A percentile compares a stretch with the other conserved stretches of the same genome.
These are phyloP conservation scores for Apeira syringaria DNA, from an alignment of 2,888 invertebrate species.

Conservation along the genomic window DNA sequence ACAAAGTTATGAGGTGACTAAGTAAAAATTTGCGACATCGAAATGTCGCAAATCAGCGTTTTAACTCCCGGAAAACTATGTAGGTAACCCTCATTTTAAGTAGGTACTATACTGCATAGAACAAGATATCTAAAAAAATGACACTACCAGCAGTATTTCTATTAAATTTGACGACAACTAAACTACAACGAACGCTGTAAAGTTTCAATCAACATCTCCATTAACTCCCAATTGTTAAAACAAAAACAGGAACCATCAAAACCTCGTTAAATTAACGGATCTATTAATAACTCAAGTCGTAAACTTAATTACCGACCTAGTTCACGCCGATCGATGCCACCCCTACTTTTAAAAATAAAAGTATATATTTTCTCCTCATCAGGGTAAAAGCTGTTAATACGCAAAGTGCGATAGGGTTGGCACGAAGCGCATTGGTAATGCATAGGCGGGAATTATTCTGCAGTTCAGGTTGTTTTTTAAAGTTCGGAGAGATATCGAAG, in stretches of 20 bases:
- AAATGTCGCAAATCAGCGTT: no score
- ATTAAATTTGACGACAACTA: no score
- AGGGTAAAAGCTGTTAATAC: conserved; percentile 28
- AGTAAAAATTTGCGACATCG: no score
- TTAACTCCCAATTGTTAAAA: not conserved
- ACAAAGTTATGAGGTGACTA: no score
- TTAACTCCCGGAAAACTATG: no score
- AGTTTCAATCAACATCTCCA: no score
- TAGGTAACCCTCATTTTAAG: no score
- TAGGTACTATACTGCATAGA: no score
- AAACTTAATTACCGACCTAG: conserved; percentile 16
- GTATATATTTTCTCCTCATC: conserved; percentile 26
- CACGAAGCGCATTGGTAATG: conserved; percentile 17
- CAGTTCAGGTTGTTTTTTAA: not conserved
- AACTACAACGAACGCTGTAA: no score
- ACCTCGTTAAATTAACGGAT: conserved; percentile 1
- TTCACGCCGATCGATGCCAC: conserved; percentile 7
- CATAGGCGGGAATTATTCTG: conserved; percentile 4
- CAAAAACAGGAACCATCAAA: conserved; percentile 2
- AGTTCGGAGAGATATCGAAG: conserved; percentile 1
- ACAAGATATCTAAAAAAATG: no score
- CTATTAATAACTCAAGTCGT: conserved; percentile 7
- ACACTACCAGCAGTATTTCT: no score
- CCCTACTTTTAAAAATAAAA: conserved; percentile 15
- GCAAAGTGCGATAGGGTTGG: conserved; percentile 18